phyloP scores from a whole-genome alignment of 2,113 vertebrate genomes.

The Crotophaga sulcirostris region DNA sequence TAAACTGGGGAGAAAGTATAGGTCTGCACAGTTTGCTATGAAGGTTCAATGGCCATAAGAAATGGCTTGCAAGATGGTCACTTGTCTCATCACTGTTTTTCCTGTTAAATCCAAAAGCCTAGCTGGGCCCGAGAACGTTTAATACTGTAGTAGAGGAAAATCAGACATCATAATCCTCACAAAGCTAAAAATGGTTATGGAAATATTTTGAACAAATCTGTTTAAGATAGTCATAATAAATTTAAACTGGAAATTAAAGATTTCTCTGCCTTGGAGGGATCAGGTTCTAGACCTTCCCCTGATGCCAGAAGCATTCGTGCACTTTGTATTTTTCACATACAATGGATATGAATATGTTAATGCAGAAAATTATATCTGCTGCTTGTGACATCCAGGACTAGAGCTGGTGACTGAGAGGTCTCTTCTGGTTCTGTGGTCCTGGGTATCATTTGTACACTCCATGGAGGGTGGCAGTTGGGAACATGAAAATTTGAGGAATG shows the following conservation, averaged over 20 bases:
- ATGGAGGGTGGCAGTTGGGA: neutral
- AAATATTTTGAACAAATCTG: neutral
- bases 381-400: neutral
- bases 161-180: neutral
- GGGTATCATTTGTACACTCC: neutral
- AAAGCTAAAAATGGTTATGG: neutral
- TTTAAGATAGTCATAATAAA: neutral
- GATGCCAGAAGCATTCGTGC: neutral
- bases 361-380: neutral
- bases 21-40: neutral
- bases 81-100: neutral
- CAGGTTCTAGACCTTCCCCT: neutral
- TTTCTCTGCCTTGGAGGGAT: neutral
- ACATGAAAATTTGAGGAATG: neutral
- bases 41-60: neutral
- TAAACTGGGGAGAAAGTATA: neutral
- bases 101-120: neutral
- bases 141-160: neutral
- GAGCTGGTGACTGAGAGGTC: neutral
- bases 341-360: neutral
- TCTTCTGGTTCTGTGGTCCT: neutral
- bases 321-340: neutral
- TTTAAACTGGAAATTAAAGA: neutral
- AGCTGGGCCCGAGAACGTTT: neutral
- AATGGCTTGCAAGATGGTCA: neutral